These are phyloP conservation scores for Orthochromis malagaraziensis DNA, from an alignment of 2,113 vertebrate genomes.

Conservation along the genomic window DNA sequence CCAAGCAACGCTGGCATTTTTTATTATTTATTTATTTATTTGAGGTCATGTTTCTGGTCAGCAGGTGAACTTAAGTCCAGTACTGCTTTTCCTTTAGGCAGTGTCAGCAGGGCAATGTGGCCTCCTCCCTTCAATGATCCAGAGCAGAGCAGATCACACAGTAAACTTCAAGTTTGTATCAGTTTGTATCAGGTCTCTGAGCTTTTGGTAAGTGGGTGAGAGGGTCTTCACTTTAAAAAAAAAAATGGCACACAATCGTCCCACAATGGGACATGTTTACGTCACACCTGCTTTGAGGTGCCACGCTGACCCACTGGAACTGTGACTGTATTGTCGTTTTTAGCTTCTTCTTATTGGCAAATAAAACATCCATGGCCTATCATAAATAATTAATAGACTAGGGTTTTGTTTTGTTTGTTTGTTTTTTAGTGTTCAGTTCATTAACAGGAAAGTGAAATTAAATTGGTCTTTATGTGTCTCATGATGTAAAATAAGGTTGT, in stretches of 20 bases:
- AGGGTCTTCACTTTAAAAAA: neutral
- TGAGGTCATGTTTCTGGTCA: neutral
- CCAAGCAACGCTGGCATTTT: neutral
- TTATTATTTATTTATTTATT: neutral
- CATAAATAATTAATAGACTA: neutral
- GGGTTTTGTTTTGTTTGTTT: neutral
- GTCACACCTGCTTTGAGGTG: neutral
- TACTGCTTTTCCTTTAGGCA: neutral
- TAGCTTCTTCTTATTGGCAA: neutral
- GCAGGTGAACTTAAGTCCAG: neutral
- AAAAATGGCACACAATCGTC: neutral
- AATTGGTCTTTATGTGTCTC: too few species aligned
- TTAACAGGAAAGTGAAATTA: neutral
- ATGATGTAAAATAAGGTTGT: too few species aligned
- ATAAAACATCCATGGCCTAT: neutral
- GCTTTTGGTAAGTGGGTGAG: neutral
- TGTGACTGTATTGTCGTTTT: neutral
- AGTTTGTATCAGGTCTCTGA: neutral
- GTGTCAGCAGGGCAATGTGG: neutral
- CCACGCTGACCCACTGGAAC: neutral
- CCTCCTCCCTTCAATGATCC: neutral
- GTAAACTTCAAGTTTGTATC: neutral
- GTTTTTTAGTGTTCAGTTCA: neutral
- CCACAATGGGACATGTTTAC: neutral
- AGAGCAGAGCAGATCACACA: neutral